A percentile compares a stretch with the other conserved stretches of the same genome.
phyloP scores from a whole-genome alignment of 2,888 invertebrate genomes.

The Dilophus febrilis region DNA sequence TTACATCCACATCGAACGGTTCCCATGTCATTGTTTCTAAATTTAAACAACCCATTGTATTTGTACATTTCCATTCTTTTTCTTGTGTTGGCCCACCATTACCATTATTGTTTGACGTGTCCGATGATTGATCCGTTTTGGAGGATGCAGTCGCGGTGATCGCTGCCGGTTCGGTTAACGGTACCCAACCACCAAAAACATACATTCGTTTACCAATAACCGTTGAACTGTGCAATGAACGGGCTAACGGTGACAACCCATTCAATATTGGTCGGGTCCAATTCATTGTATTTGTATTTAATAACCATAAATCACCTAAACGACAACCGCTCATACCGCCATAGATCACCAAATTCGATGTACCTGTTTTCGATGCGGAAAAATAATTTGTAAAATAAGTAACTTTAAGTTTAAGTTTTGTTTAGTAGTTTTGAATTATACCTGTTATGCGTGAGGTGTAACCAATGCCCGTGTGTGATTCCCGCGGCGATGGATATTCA shows the following conservation, averaged over 20 bases:
- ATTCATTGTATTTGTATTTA: constrained; percentile 55
- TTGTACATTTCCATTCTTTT: constrained; percentile 99
- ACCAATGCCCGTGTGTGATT: constrained; percentile 91
- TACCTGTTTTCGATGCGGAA: constrained; percentile 50
- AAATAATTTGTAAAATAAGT: no score
- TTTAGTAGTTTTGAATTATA: no score
- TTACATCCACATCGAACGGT: constrained; percentile 67
- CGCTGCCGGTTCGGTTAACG: no score
- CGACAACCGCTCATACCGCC: constrained; percentile 98
- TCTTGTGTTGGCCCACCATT: constrained; percentile 76
- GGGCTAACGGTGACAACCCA: constrained; percentile 78
- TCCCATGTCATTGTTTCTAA: constrained; percentile 87
- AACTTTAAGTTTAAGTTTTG: no score
- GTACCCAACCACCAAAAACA: constrained; percentile 99
- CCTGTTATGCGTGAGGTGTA: constrained; percentile 56
- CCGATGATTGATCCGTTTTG: no score
- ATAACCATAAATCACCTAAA: constrained; percentile 92
- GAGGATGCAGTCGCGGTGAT: no score
- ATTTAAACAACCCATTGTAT: constrained; percentile 49
- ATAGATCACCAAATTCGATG: constrained; percentile 81
- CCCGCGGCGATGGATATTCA: constrained; percentile 83
- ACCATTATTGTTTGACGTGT: no score
- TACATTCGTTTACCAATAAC: constrained; percentile 93
- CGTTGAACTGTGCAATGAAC: constrained; percentile 92
- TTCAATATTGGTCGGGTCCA: constrained; percentile 82